These are phyloP conservation scores for Cryptotis parvus DNA, from an alignment of 2,113 vertebrate genomes.

Conservation along the genomic window DNA sequence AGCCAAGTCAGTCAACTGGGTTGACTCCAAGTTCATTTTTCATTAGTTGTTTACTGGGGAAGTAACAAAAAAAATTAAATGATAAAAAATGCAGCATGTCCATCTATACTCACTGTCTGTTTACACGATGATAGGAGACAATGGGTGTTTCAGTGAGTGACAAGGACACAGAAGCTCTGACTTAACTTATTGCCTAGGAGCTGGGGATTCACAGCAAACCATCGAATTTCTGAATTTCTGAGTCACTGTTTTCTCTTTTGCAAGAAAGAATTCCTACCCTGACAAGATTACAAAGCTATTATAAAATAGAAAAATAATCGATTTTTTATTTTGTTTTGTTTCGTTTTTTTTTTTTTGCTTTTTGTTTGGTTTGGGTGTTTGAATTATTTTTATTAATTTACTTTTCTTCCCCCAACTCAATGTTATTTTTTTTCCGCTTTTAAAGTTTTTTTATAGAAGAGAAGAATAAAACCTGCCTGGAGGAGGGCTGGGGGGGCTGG, in stretches of 20 bases:
- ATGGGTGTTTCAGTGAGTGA: neutral
- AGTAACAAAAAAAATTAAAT: conserved; percentile 22
- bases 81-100: neutral
- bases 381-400: no score
- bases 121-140: neutral
- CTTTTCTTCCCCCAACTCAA: no score
- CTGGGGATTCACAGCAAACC: neutral
- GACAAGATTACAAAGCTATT: neutral
- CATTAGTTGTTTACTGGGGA: conserved; percentile 6
- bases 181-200: neutral
- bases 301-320: neutral
- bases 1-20: neutral
- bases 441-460: no score
- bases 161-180: neutral
- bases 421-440: no score
- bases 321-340: no score
- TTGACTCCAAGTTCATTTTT: conserved; percentile 3
- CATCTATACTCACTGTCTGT: neutral
- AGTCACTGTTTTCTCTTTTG: neutral
- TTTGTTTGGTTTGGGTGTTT: no score
- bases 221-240: neutral
- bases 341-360: no score
- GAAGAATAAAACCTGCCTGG: no score
- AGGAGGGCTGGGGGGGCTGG: no score
- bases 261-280: neutral